Evolutionary conservation across 2,888 invertebrate genomes (phyloP).

Genomic region (Hedychridium roseum): DNA sequence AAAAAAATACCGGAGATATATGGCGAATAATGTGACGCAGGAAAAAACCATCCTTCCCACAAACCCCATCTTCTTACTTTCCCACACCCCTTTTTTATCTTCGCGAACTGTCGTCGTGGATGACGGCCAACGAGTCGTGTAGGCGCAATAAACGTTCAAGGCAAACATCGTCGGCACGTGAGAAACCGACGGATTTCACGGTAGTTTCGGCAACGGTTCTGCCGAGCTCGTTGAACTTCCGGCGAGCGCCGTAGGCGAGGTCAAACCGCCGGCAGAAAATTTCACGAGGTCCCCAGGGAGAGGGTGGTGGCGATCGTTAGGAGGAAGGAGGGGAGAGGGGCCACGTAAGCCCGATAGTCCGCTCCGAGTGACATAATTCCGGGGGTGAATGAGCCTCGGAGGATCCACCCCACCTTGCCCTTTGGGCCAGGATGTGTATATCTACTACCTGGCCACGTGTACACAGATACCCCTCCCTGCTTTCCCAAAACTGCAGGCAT

Average conservation of each 20-base stretch:
- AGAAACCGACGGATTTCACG: not conserved
- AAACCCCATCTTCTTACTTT: not conserved
- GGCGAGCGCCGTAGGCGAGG: slow-evolving; percentile 8
- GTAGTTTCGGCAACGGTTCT: not conserved
- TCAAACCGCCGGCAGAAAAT: slow-evolving; percentile 26
- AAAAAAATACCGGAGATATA: too few species aligned
- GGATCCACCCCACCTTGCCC: slow-evolving; percentile 25
- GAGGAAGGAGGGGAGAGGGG: slow-evolving; percentile 4
- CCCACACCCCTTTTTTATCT: not conserved
- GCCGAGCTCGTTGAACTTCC: slow-evolving; percentile 24
- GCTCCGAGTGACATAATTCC: slow-evolving; percentile 35
- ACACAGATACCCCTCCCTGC: too few species aligned
- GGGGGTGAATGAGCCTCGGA: slow-evolving; percentile 28
- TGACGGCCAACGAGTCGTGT: slow-evolving; percentile 8
- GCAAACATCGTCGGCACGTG: not conserved
- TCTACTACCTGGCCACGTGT: too few species aligned
- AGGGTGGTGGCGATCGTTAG: slow-evolving; percentile 27
- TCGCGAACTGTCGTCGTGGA: not conserved
- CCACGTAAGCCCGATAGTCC: slow-evolving; percentile 25
- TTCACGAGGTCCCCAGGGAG: slow-evolving; percentile 21
- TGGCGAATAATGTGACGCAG: too few species aligned
- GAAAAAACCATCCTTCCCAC: too few species aligned
- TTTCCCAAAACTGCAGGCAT: too few species aligned
- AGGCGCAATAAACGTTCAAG: slow-evolving; percentile 16
- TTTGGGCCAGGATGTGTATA: too few species aligned